phyloP scores from a whole-genome alignment of 2,113 vertebrate species.

The Grallaria varia region DNA sequence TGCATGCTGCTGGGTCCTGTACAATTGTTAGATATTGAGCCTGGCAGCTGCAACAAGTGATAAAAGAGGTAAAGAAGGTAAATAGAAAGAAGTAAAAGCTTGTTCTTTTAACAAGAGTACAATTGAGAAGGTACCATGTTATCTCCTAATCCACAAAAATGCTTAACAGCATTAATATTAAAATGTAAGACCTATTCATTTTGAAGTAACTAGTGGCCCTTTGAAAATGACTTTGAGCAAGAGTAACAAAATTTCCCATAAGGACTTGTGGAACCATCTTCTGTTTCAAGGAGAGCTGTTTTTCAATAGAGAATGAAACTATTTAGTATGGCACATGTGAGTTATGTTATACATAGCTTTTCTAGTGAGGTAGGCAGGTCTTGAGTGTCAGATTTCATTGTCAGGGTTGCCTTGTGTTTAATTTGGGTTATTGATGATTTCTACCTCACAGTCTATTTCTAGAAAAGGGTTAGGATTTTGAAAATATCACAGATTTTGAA shows the following conservation, averaged over 20 bases:
- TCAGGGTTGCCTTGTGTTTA: background rate
- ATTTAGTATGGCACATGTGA: accelerated
- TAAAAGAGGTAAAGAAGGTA: background rate
- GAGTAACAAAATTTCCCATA: background rate
- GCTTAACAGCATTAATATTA: background rate
- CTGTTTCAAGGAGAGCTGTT: background rate
- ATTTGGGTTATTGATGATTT: background rate
- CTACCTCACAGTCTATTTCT: background rate
- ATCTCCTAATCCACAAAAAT: background rate
- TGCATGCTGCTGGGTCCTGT: background rate
- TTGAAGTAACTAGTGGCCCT: background rate
- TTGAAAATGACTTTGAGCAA: background rate
- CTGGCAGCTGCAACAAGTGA: background rate
- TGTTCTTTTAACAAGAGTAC: background rate
- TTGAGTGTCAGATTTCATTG: background rate
- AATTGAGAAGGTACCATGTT: background rate
- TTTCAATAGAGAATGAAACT: background rate
- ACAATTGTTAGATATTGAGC: background rate
- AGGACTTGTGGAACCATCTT: background rate
- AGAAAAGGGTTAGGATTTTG: background rate
- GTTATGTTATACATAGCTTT: background rate
- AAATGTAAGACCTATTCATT: background rate
- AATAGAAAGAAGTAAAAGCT: background rate
- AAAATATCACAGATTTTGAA: background rate
- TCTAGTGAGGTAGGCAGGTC: background rate